phyloP scores from a whole-genome alignment of 2,797 vertebrate genomes.

The Darevskia mixta region DNA sequence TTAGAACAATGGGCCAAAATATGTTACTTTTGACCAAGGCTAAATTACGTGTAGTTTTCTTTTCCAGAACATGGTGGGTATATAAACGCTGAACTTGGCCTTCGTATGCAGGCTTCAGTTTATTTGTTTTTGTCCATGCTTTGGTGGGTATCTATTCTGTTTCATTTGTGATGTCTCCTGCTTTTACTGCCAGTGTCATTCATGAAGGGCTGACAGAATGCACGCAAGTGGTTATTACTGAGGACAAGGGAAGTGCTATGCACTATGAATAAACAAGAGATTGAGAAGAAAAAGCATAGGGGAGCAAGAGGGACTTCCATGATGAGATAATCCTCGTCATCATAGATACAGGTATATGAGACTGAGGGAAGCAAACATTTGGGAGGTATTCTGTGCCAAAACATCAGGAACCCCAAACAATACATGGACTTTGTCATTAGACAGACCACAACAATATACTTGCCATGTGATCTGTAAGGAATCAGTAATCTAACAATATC shows the following conservation, averaged over 20 bases:
- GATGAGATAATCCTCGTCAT: background rate
- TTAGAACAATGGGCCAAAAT: background rate
- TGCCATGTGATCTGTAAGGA: background rate
- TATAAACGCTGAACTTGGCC: background rate
- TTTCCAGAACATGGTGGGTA: background rate
- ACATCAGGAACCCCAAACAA: slow-evolving; percentile 4
- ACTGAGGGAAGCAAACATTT: background rate
- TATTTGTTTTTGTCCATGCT: fast-evolving
- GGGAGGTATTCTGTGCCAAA: fast-evolving
- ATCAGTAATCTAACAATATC: background rate
- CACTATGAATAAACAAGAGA: background rate
- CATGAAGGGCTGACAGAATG: slow-evolving; percentile 1
- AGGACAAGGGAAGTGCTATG: slow-evolving; percentile 7
- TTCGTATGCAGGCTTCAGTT: background rate
- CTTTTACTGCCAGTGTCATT: slow-evolving; percentile 33
- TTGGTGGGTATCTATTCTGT: slow-evolving; percentile 23
- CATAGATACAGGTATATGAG: background rate
- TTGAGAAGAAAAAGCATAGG: background rate
- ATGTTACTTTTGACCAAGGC: background rate
- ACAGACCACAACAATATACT: background rate
- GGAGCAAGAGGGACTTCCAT: background rate
- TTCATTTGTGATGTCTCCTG: slow-evolving; percentile 27
- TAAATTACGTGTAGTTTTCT: background rate
- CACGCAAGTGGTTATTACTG: background rate
- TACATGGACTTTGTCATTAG: background rate